A percentile compares a stretch with the other conserved stretches of the same genome.
Conservation (phyloP, 2,888 invertebrate species). For the Xanthia icteritia region DNA sequence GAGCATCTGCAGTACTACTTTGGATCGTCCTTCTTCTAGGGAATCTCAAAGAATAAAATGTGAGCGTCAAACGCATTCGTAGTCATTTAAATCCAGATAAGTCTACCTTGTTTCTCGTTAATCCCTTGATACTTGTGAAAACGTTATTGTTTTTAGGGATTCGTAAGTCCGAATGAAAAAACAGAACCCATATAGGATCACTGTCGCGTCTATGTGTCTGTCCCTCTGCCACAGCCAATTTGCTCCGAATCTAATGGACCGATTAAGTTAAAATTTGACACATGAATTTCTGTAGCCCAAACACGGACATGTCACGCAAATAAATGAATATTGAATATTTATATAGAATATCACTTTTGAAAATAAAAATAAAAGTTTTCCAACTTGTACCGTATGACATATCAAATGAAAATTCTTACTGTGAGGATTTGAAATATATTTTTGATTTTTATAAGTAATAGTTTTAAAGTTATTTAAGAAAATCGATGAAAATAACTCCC, state of each 20-base stretch:
- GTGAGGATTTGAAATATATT: not conserved
- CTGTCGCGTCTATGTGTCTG: not conserved
- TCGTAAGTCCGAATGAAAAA: not conserved
- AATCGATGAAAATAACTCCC: too few species aligned
- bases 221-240: not conserved
- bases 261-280: not conserved
- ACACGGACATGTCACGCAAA: not conserved
- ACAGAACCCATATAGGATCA: not conserved
- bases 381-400: not conserved
- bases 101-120: not conserved
- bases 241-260: not conserved
- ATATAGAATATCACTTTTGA: too few species aligned
- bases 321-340: not conserved
- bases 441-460: not conserved
- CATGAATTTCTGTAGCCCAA: not conserved
- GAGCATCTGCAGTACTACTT: not conserved
- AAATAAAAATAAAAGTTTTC: not conserved
- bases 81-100: conserved; percentile 4
- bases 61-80: conserved; percentile 6
- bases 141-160: not conserved
- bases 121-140: conserved; percentile 7
- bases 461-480: not conserved
- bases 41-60: not conserved
- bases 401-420: not conserved
- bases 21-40: not conserved